phyloP scores from a whole-genome alignment of 1,140 invertebrate species.

The Apolygus lucorum region DNA sequence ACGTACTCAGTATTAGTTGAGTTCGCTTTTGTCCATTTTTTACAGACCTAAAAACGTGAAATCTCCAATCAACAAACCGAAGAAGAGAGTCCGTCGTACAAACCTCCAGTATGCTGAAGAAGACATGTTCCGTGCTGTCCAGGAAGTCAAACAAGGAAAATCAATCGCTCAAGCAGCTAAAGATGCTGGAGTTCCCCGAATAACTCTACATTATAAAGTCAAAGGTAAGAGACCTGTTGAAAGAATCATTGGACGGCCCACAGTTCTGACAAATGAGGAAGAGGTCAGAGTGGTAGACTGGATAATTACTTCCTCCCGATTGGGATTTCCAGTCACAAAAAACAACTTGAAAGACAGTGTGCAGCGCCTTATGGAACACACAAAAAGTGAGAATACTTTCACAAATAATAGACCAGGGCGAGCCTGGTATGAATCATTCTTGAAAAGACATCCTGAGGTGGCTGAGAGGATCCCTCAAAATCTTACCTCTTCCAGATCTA shows the following conservation, averaged over 20 bases:
- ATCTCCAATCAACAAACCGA: too few species aligned
- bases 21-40: too few species aligned
- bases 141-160: neutral
- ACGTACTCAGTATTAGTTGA: too few species aligned
- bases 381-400: conserved; percentile 31
- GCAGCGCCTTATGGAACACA: conserved; percentile 23
- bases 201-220: neutral
- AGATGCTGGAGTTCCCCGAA: neutral
- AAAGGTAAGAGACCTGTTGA: neutral
- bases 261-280: conserved; percentile 33
- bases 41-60: too few species aligned
- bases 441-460: conserved; percentile 27
- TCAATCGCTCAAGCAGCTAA: neutral
- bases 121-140: neutral
- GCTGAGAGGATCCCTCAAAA: conserved; percentile 31
- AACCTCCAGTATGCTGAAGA: neutral
- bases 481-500: conserved; percentile 32
- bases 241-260: conserved; percentile 31
- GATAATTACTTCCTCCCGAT: conserved; percentile 29
- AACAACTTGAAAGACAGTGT: neutral
- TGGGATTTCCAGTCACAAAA: neutral
- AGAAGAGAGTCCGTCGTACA: too few species aligned
- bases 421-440: neutral
- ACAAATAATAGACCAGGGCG: neutral
- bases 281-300: conserved; percentile 36